Evolutionary conservation across 2,113 vertebrate genomes (phyloP).

Genomic region (Oreochromis niloticus): DNA sequence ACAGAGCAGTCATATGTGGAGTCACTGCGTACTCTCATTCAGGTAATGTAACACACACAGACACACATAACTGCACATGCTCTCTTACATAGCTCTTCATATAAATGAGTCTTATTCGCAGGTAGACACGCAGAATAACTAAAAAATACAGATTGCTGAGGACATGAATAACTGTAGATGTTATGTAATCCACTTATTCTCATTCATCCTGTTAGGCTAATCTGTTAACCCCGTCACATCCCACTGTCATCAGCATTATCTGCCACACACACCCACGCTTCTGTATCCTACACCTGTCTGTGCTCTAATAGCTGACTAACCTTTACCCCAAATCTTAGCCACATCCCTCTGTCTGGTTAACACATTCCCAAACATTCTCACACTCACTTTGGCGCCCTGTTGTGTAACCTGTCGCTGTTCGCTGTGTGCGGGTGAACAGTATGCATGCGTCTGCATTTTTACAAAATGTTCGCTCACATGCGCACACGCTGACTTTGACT

Average conservation of each 20-base stretch:
- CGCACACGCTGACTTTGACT: background rate
- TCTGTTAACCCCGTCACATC: slow-evolving; percentile 42
- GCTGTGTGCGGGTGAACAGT: background rate
- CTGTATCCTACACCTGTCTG: background rate
- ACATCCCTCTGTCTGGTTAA: background rate
- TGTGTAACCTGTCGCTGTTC: background rate
- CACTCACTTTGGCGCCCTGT: background rate
- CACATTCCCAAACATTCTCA: background rate
- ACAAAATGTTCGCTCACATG: background rate
- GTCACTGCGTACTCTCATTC: slow-evolving; percentile 90
- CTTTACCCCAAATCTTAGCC: slow-evolving; percentile 2
- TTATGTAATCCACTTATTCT: slow-evolving; percentile 60
- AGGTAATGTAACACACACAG: slow-evolving; percentile 73
- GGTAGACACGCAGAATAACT: background rate
- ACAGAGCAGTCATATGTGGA: slow-evolving; percentile 98
- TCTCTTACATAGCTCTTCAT: background rate
- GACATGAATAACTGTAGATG: slow-evolving; percentile 9
- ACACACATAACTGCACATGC: background rate
- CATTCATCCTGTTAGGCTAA: slow-evolving; percentile 48
- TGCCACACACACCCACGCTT: background rate
- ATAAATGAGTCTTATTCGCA: background rate
- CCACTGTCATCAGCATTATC: slow-evolving; percentile 53
- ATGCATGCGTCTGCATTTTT: background rate
- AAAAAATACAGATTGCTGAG: background rate
- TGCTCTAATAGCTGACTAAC: background rate